A percentile compares a stretch with the other conserved stretches of the same genome.
phyloP scores from a whole-genome alignment of 2,797 vertebrate genomes.

The Chelonia mydas region DNA sequence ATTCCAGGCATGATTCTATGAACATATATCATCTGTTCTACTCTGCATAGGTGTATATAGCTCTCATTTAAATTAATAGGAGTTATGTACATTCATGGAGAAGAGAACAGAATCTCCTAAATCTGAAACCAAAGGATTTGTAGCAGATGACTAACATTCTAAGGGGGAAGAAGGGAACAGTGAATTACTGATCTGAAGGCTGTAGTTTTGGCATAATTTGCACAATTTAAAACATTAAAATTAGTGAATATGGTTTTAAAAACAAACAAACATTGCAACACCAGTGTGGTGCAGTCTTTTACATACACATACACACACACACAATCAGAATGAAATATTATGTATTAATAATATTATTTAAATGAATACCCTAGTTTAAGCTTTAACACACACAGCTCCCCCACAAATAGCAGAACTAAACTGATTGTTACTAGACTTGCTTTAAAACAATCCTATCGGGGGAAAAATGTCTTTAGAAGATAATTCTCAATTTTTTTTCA shows the following conservation, averaged over 20 bases:
- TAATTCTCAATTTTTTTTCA: conserved; percentile 78
- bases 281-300: conserved; percentile 71
- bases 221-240: neutral
- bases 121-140: neutral
- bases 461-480: conserved; percentile 66
- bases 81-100: neutral
- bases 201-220: conserved; percentile 23
- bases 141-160: neutral
- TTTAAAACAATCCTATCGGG: conserved; percentile 50
- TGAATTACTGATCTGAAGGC: neutral
- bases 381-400: neutral
- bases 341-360: conserved; percentile 15
- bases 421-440: neutral
- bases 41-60: neutral
- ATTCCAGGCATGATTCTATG: conserved; percentile 75
- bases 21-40: conserved; percentile 20
- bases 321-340: neutral
- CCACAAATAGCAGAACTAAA: conserved; percentile 33
- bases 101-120: conserved; percentile 10
- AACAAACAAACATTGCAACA: conserved; percentile 56
- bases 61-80: neutral
- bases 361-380: conserved; percentile 35
- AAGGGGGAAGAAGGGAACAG: conserved; percentile 10
- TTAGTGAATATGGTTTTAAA: neutral
- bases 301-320: conserved; percentile 30